Evolutionary conservation across 2,888 invertebrate genomes (phyloP).

Genomic region (Chymomyza amoena): DNA sequence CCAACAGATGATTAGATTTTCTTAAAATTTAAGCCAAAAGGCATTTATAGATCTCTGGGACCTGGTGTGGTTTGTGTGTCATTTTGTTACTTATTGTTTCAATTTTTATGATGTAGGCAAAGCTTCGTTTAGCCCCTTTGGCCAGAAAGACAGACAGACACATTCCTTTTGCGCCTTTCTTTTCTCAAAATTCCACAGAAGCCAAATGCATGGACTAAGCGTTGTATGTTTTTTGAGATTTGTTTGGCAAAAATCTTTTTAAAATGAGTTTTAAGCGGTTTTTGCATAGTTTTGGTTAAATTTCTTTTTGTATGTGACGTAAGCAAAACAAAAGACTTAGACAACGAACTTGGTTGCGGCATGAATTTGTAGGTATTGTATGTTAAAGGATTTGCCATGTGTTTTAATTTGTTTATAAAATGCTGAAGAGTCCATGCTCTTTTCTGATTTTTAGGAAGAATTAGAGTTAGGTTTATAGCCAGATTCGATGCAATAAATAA

Average conservation of each 20-base stretch:
- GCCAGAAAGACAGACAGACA: constrained; percentile 26
- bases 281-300: constrained; percentile 29
- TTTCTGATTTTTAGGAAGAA: no score
- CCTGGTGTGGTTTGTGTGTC: constrained; percentile 40
- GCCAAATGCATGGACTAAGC: constrained; percentile 49
- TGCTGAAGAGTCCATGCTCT: no score
- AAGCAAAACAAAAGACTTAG: constrained; percentile 56
- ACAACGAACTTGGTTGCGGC: constrained; percentile 37
- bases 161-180: constrained; percentile 34
- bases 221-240: constrained; percentile 11
- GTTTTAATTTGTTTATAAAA: no score
- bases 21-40: constrained; percentile 59
- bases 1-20: constrained; percentile 73
- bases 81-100: constrained; percentile 63
- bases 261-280: constrained; percentile 45
- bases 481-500: no score
- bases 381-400: no score
- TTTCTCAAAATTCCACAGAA: constrained; percentile 56
- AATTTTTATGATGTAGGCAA: constrained; percentile 51
- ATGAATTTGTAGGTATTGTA: no score
- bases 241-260: constrained; percentile 34
- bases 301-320: background rate
- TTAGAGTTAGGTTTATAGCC: no score
- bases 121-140: constrained; percentile 55
- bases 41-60: background rate